Evolutionary conservation across 2,888 invertebrate genomes (phyloP).

Genomic region (Pristionchus entomophagus): DNA sequence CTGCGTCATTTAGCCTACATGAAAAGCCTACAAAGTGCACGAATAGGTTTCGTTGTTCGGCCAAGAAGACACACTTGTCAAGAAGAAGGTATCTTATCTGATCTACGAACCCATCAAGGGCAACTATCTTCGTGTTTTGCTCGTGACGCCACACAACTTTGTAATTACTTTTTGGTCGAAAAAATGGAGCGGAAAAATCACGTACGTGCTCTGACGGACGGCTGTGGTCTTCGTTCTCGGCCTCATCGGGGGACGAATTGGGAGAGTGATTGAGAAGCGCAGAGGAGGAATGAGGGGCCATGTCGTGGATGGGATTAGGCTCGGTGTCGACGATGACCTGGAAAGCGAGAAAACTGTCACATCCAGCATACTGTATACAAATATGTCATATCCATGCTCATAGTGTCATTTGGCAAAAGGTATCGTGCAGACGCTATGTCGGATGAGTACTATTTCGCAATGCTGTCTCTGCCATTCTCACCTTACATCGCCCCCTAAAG

Average conservation of each 20-base stretch:
- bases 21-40: background rate
- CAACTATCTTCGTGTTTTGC: background rate
- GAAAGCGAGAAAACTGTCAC: too few relatives aligned
- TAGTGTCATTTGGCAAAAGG: too few relatives aligned
- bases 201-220: slow-evolving; percentile 19
- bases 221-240: slow-evolving; percentile 51
- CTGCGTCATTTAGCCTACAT: background rate
- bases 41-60: background rate
- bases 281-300: slow-evolving; percentile 54
- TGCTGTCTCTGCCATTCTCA: too few relatives aligned
- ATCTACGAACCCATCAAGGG: background rate
- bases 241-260: slow-evolving; percentile 64
- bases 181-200: background rate
- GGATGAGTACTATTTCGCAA: too few relatives aligned
- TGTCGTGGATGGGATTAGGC: slow-evolving; percentile 70
- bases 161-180: background rate
- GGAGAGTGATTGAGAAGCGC: slow-evolving; percentile 65
- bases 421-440: too few relatives aligned
- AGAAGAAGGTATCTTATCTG: background rate
- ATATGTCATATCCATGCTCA: too few relatives aligned
- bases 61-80: background rate
- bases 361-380: too few relatives aligned
- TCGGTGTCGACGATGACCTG: slow-evolving; percentile 67
- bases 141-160: background rate
- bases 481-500: too few relatives aligned